These are phyloP conservation scores for Entomyzon cyanotis DNA, from an alignment of 2,113 vertebrate species.

Conservation along the genomic window DNA sequence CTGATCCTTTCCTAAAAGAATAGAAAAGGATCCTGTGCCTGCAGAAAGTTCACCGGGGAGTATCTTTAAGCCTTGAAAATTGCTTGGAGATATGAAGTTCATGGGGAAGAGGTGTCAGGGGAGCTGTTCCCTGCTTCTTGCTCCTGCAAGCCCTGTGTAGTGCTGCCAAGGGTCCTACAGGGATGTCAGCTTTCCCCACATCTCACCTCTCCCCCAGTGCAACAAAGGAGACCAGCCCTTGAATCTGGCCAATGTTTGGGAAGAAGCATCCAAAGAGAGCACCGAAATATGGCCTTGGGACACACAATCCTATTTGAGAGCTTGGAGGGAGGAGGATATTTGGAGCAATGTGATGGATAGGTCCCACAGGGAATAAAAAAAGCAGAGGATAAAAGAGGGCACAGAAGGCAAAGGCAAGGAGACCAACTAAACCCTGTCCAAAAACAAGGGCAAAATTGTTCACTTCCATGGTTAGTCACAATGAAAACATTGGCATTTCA, in stretches of 20 bases:
- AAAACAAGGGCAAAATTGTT: slow-evolving; percentile 53
- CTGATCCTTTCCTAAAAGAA: not conserved
- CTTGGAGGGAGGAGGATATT: not conserved
- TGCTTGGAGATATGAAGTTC: not conserved
- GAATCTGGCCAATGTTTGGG: not conserved
- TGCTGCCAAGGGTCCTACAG: rapidly evolving
- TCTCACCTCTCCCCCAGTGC: not conserved
- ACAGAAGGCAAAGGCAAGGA: not conserved
- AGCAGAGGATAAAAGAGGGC: not conserved
- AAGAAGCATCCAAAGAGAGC: not conserved
- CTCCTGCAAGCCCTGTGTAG: not conserved
- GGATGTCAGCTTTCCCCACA: not conserved
- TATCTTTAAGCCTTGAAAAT: not conserved
- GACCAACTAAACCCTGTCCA: not conserved
- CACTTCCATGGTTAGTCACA: slow-evolving; percentile 53
- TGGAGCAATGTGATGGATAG: rapidly evolving
- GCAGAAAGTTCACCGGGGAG: not conserved
- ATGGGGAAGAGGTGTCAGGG: not conserved
- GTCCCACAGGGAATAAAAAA: not conserved
- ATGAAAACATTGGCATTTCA: slow-evolving; percentile 47
- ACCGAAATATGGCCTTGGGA: not conserved
- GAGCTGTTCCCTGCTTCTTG: not conserved
- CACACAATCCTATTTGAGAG: not conserved
- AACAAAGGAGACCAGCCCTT: not conserved
- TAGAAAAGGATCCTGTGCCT: not conserved